Conservation (phyloP, 2,113 vertebrate species). For the Cephalopholis sonnerati region DNA sequence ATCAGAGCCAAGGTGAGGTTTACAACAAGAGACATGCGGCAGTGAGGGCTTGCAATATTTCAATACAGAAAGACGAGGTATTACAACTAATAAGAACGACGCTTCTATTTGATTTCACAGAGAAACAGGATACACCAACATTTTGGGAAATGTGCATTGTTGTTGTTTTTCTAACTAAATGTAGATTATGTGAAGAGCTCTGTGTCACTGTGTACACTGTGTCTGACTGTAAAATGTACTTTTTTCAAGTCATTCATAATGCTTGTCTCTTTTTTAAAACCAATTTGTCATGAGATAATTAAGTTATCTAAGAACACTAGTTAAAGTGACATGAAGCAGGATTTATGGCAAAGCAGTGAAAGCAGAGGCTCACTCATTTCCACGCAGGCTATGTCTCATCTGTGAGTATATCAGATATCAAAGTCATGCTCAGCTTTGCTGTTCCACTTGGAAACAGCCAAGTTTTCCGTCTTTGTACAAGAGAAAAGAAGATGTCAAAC, state of each 20-base stretch:
- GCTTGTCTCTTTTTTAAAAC: background rate
- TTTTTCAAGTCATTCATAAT: background rate
- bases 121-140: background rate
- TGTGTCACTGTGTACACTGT: background rate
- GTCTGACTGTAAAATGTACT: background rate
- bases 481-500: background rate
- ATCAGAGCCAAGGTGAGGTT: background rate
- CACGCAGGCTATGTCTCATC: slow-evolving; percentile 1
- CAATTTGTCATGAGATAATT: background rate
- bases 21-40: too few relatives aligned
- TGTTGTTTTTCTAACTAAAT: background rate
- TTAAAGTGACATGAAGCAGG: background rate
- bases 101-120: background rate
- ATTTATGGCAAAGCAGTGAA: background rate
- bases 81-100: background rate
- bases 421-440: slow-evolving; percentile 4
- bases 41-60: too few relatives aligned
- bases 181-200: background rate
- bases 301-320: background rate
- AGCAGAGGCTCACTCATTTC: background rate
- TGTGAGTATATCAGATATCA: slow-evolving; percentile 21
- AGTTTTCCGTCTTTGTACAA: background rate
- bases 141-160: background rate
- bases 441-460: background rate
- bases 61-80: background rate